These are phyloP conservation scores for Oasisia sp. DNA, from an alignment of 2,888 invertebrate species.

Conservation along the genomic window DNA sequence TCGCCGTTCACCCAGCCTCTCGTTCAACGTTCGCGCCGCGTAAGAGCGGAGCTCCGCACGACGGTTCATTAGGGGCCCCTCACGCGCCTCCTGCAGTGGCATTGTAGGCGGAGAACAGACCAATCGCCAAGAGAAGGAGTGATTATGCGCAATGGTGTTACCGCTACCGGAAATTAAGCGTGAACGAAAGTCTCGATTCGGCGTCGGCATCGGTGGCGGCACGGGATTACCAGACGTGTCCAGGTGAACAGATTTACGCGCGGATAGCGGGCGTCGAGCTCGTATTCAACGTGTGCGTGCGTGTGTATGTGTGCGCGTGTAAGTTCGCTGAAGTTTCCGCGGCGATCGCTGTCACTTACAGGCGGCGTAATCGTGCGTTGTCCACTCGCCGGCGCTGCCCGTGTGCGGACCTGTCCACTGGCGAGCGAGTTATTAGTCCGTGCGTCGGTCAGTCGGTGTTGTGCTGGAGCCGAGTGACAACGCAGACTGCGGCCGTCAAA, in stretches of 20 bases:
- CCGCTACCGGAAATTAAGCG: background rate
- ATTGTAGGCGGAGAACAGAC: background rate
- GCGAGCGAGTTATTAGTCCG: constrained; percentile 2
- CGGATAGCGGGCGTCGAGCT: background rate
- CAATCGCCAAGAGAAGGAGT: background rate
- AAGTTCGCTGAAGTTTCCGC: background rate
- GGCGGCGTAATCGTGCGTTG: background rate
- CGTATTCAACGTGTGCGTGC: no score
- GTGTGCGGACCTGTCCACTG: background rate
- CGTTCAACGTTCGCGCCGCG: background rate
- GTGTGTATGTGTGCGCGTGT: background rate
- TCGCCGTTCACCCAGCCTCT: background rate
- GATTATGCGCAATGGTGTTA: background rate
- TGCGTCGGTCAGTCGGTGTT: background rate
- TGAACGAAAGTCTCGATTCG: background rate
- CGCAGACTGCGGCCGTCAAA: background rate
- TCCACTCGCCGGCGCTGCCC: background rate
- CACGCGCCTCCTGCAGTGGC: background rate
- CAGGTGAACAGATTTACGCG: background rate
- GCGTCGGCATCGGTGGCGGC: background rate
- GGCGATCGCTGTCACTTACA: background rate
- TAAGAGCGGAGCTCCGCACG: background rate
- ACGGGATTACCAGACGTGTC: background rate
- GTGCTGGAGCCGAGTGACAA: background rate
- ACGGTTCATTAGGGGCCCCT: background rate